phyloP scores from a whole-genome alignment of 2,888 invertebrate species.

The Lamellibrachia columna region DNA sequence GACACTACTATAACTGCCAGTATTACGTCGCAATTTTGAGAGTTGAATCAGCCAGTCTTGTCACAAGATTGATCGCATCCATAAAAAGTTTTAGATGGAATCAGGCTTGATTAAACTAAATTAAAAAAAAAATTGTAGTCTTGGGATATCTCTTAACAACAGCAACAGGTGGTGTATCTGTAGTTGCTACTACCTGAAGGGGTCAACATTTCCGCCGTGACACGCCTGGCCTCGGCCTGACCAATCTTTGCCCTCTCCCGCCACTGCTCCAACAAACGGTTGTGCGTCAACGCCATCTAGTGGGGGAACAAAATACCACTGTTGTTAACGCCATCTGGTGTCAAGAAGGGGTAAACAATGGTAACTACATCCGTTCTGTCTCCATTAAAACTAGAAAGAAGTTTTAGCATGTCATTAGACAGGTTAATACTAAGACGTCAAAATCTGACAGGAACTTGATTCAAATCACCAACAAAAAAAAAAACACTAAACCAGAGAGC shows the following conservation, averaged over 20 bases:
- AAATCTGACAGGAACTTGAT: too few relatives aligned
- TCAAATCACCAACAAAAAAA: too few relatives aligned
- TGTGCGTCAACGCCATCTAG: conserved; percentile 51
- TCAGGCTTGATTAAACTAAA: too few relatives aligned
- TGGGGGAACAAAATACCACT: neutral
- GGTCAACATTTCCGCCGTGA: conserved; percentile 64
- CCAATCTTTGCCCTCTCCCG: conserved; percentile 53
- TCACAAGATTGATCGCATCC: too few relatives aligned
- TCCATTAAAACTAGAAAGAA: too few relatives aligned
- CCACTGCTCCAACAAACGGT: conserved; percentile 52
- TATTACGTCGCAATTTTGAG: too few relatives aligned
- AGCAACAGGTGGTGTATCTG: neutral
- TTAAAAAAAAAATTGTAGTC: neutral
- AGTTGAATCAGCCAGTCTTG: too few relatives aligned
- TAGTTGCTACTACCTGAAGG: conserved; percentile 50
- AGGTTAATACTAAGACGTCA: too few relatives aligned
- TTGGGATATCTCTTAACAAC: neutral
- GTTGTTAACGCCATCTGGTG: conserved; percentile 48
- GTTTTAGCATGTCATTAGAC: too few relatives aligned
- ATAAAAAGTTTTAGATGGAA: too few relatives aligned
- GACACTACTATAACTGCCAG: too few relatives aligned
- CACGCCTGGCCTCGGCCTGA: conserved; percentile 58
- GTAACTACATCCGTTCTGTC: neutral
- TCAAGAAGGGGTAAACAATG: neutral
- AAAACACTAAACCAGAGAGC: too few relatives aligned